Evolutionary conservation across 2,888 invertebrate genomes (phyloP), one percentile per base, ranked within the genome.

Genomic region (Tetragonisca angustula): DNA sequence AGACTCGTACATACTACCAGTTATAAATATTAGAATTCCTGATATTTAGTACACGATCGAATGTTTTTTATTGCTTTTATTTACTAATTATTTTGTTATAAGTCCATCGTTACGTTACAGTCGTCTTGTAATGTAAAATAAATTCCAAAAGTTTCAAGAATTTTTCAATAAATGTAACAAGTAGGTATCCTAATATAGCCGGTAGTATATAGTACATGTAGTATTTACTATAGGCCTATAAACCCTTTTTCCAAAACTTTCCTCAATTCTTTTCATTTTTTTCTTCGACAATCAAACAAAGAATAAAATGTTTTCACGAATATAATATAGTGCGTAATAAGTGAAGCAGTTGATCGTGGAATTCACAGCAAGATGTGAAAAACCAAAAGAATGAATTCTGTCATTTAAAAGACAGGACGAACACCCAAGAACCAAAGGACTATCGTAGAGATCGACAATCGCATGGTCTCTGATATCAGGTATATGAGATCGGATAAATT

Each of bases 401-500:
- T 13, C 9, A 15, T 32, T 27, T 54, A 32, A 19, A 19, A 5
- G 24, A 24, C 9, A 24, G 17, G 19, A 13, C 17, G 36, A 36
- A 56, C 56, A 75, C 24, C 54, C 36, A n/a, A 67, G 49, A 65
- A 67, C 56, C 56, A 17, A 6, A 49, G 56, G 65, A 43, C 43
- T 54, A 65, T 27, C 75, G 19, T 43, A 27, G 43, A 67, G 21
- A 56, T 19, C 11, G 64, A 56, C 17, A 49, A 54, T 56, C 43
- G 36, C 67, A 17, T 67, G 24, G 52, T 56, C 43, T 75, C 24
- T 67, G 21, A 59, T n/a, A 56, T 67, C n/a, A 65, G 36, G 50
- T 54, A 61, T 19, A 21, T 19, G 49, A 59, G 68, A 69, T 81
- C 77, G 76, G 62, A 27, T 61, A 61, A 70, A 70, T 68, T 54